A percentile compares a stretch with the other conserved stretches of the same genome.
phyloP scores from a whole-genome alignment of 2,888 invertebrate genomes.

The Smittia sp. region DNA sequence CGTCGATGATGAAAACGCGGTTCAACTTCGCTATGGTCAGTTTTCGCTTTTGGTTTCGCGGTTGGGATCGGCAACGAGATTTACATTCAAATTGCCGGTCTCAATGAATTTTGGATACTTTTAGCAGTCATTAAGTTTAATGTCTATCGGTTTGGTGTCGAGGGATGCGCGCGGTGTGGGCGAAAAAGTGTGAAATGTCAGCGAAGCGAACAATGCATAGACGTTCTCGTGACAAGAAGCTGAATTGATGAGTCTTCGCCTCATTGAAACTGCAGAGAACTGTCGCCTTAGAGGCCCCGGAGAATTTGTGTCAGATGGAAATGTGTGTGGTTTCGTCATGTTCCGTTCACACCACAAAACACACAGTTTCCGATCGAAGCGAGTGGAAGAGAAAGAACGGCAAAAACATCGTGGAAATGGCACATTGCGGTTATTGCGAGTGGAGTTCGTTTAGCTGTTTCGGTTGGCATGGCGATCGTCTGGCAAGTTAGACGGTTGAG shows the following conservation, averaged over 20 bases:
- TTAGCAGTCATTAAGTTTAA: background rate
- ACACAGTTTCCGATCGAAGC: background rate
- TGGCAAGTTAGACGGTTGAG: background rate
- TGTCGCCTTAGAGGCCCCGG: background rate
- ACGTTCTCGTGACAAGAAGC: background rate
- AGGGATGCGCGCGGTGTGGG: background rate
- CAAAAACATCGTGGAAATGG: too few relatives aligned
- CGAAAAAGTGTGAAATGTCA: background rate
- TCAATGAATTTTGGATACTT: background rate
- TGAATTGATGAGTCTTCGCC: background rate
- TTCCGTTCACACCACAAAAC: background rate
- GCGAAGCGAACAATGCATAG: background rate
- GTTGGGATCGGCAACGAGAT: background rate
- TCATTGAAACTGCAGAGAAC: background rate
- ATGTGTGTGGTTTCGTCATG: slow-evolving; percentile 16
- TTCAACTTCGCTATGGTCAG: slow-evolving; percentile 1
- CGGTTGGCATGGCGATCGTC: slow-evolving; percentile 1
- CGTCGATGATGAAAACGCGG: background rate
- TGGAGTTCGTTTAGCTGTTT: background rate
- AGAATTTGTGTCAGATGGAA: slow-evolving; percentile 14
- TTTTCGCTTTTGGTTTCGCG: background rate
- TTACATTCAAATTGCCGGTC: slow-evolving; percentile 1
- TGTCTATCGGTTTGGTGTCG: background rate
- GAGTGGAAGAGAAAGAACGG: background rate
- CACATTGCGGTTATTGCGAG: background rate